Percentiles rank a stretch among this genome's conserved stretches.
phyloP scores from a whole-genome alignment of 1,140 invertebrate genomes.

The Eurosta solidaginis region DNA sequence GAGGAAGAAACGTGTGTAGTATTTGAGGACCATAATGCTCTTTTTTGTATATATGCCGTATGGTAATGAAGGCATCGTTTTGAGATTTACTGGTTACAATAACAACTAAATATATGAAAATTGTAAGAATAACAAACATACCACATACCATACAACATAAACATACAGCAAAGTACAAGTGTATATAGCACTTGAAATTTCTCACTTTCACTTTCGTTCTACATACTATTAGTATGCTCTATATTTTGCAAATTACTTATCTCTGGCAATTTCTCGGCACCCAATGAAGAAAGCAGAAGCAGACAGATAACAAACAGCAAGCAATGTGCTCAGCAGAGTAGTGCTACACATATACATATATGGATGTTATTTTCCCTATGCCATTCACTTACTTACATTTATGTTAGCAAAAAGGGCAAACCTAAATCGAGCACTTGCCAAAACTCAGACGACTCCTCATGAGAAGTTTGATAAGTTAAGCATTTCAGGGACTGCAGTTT shows the following conservation, averaged over 20 bases:
- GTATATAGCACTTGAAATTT: conserved; percentile 1
- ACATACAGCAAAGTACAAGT: neutral
- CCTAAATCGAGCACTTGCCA: neutral
- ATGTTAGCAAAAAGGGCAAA: neutral
- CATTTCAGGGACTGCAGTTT: neutral
- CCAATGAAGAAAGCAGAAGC: conserved; percentile 19
- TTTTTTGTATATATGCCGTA: neutral
- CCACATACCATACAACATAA: conserved; percentile 8
- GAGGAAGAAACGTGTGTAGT: no score
- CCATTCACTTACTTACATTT: neutral
- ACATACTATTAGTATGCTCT: neutral
- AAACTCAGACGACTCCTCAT: neutral
- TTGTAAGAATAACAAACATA: conserved; percentile 11
- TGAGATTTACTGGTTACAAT: neutral
- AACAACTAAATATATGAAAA: conserved; percentile 5
- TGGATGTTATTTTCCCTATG: neutral
- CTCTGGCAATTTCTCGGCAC: conserved; percentile 5
- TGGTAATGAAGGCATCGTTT: neutral
- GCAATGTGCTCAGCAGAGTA: neutral
- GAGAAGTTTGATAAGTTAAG: conserved; percentile 3
- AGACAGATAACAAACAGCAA: conserved; percentile 12
- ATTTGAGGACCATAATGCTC: neutral
- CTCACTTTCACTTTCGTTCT: conserved; percentile 26
- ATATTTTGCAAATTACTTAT: conserved; percentile 27
- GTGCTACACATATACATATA: neutral